Base-by-base conservation (phyloP, 2,797 vertebrate genomes). In the Balearica regulorum region DNA sequence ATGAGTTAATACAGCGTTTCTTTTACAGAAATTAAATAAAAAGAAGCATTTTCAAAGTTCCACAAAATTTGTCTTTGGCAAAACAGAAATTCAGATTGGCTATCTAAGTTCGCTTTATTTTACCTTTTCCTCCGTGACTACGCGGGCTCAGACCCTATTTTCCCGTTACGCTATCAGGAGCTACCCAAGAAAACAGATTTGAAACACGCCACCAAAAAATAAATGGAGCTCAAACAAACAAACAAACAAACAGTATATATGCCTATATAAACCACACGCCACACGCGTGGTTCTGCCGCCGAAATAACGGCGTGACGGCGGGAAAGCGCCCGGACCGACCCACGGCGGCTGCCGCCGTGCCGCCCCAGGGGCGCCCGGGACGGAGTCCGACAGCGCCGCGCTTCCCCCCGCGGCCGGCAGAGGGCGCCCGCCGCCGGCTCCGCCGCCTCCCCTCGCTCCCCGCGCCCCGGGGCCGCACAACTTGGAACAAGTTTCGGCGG, bases 401-500 rank as follows among this genome's bases (percentile, higher is more conserved):
- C 31, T 31, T 6, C 28, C 64, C 54, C 18, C 4, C 24, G 72
- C 8, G 5, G 54, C 93, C 97, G 58, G 51, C 89, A 98, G 98
- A 91, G 48, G 48, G 28, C 15, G 37, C 96, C 61, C 79, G 10
- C 39, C 64, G 17, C 81, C 86, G 54, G 49, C 62, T 26, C 83
- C 39, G n/a, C 58, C 17, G 28, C 33, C 62, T 25, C 72, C 78
- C 54, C 70, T 31, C 49, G 41, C 43, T 16, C 65, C 89, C 49
- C 24, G 24, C 21, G 62, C 51, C 57, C 62, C 10, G 20, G 66
- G 61, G 41, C 35, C 51, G 87, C 68, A 89, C 93, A 96, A 92
- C 83, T 96, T 87, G 48, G 37, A 12, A 31, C 92, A 98, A 98
- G 94, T 98, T 98, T 94, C 51, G 62, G 39, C 35, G 46, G 54